Base-by-base conservation (phyloP, 2,888 invertebrate species). In the Opisthograptis luteolata region DNA sequence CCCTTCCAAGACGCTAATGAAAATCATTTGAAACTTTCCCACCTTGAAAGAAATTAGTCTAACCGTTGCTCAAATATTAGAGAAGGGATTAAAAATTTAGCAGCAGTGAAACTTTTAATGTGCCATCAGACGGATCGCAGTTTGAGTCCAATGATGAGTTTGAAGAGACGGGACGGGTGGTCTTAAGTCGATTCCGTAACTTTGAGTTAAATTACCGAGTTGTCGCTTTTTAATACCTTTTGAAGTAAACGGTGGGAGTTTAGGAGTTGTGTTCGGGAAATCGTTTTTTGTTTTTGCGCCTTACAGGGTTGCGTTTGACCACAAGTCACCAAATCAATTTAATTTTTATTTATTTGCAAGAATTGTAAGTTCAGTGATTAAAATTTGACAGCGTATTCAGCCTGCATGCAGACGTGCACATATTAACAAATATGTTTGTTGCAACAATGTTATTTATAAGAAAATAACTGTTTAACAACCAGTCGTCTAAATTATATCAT, bases 91-190 rank as follows among this genome's bases (percentile, higher is more conserved):
- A 70, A 76, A 73, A 73, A 72, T 74, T 64, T 68, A 73, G 70
- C 65, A 68, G 62, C 59, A 54, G 51, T 48, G 24, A 55, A 74
- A 76, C 73, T 77, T 77, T 73, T 70, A 73, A 76, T 75, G 64
- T 47, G 54, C 43, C 57, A 48, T 65, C 61, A 64, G 62, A 55
- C 54, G 58, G 68, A 72, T 66, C 60, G 59, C 60, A 62, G 68
- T 62, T 72, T 62, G 55, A 55, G 60, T 60, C 58, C n/a, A n/a
- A n/a, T n/a, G 54, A 60, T 17, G 58, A 45, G 55, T 49, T 54
- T 49, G 20, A 30, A 13, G 30, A 0, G 40, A 9, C 9, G 40
- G 17, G 2, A 10, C 25, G n/a, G 48, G 30, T 7, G 42, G 42
- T 42, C 36, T 55, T 58, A 58, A 31, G 45, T 41, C 37, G 34